Evolutionary conservation across 2,888 invertebrate species (phyloP).

Genomic region (Meiosimyza decipiens): DNA sequence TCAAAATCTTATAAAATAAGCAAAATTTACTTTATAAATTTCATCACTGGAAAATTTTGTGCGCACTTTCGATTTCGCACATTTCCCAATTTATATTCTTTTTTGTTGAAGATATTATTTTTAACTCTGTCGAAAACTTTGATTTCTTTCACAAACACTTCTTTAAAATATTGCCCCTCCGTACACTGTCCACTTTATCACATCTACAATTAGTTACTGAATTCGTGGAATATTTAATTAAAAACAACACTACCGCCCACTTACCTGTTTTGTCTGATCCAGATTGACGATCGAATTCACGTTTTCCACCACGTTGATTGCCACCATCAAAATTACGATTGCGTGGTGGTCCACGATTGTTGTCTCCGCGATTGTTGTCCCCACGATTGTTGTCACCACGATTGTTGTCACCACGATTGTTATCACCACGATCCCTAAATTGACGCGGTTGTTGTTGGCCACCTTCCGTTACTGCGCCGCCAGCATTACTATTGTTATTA

Average conservation of each 20-base stretch:
- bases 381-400: slow-evolving; percentile 42
- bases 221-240: no score
- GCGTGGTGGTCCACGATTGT: slow-evolving; percentile 56
- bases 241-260: slow-evolving; percentile 26
- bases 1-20: no score
- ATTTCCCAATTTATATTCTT: no score
- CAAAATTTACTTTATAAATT: no score
- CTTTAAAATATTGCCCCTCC: neutral
- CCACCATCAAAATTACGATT: slow-evolving; percentile 65
- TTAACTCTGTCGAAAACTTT: neutral
- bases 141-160: no score
- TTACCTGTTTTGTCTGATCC: slow-evolving; percentile 93
- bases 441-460: slow-evolving; percentile 57
- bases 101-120: neutral
- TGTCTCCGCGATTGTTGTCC: slow-evolving; percentile 51
- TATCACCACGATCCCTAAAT: slow-evolving; percentile 60
- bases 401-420: slow-evolving; percentile 60
- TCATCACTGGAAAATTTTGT: no score
- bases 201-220: no score
- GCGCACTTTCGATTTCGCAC: no score
- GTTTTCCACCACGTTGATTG: slow-evolving; percentile 73
- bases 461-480: slow-evolving; percentile 48
- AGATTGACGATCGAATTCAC: slow-evolving; percentile 95
- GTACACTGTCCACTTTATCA: no score
- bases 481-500: slow-evolving; percentile 47